Base-by-base conservation (phyloP, 2,888 invertebrate genomes). In the Sphaerolaimus hirsutus region DNA sequence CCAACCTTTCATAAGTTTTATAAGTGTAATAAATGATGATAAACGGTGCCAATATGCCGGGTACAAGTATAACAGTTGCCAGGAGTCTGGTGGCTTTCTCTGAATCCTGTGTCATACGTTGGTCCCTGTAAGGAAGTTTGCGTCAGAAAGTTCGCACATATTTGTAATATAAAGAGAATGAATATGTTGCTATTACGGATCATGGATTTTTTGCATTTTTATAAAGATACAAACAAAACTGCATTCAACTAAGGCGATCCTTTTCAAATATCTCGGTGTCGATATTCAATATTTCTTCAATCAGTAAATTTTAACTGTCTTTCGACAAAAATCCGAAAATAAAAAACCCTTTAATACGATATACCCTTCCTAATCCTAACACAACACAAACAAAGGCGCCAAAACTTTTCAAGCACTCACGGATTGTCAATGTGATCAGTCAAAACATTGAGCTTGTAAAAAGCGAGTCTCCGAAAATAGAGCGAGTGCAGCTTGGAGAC, bases 51-150 rank as follows among this genome's bases (percentile, higher is more conserved):
- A 65, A 57, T 27, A 66, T 51, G 3, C 67, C 49, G 3, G 65
- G 64, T 1, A 65, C 63, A 25, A 71, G 54, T 22, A 72, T 63
- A 49, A 64, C 61, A 46, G 67, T 50, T 24, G 54, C 66, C 48
- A 71, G 63, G 2, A 62, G 58, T 14, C 60, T 54, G 48, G 69
- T 69, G 50, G 70, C 58, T 52, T 60, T 63, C 50, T 71, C 69
- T 3, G 71, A 66, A 62, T 73, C 72, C 55, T 72, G 71, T 2
- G 71, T 68, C 48, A 72, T 69, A 29, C 72, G 56, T 57, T 73
- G 72, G 53, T 73, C 72, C 22, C 68, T 69, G 57, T 43, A 63
- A 58, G 24, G 17, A 35, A 45, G 41, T n/a, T n/a, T n/a, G n/a
- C n/a, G n/a, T n/a, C n/a, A n/a, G n/a, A n/a, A n/a, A n/a, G n/a